Evolutionary conservation across 2,888 invertebrate species (phyloP).

Genomic region (Ypsolopha sequella): DNA sequence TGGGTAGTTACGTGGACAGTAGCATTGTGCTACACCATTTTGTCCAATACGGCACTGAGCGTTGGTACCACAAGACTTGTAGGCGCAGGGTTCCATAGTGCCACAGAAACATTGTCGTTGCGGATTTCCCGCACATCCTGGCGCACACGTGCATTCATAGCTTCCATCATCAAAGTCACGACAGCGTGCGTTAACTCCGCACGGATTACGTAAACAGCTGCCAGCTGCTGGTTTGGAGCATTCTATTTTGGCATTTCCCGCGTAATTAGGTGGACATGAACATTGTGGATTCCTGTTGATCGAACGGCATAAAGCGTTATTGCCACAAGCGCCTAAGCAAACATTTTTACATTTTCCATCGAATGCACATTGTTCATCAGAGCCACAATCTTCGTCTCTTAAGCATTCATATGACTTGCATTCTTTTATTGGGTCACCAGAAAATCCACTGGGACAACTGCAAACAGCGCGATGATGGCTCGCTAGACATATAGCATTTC

Average conservation of each 20-base stretch:
- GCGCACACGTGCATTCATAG: conserved; percentile 84
- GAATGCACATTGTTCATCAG: conserved; percentile 80
- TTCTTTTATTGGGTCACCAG: conserved; percentile 82
- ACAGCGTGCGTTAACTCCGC: conserved; percentile 87
- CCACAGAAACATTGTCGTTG: conserved; percentile 85
- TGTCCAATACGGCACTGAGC: conserved; percentile 82
- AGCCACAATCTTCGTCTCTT: conserved; percentile 80
- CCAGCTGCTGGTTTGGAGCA: conserved; percentile 79
- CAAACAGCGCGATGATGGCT: conserved; percentile 87
- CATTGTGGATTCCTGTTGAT: conserved; percentile 83
- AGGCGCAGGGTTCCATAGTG: conserved; percentile 80
- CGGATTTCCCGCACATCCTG: conserved; percentile 86
- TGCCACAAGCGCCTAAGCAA: conserved; percentile 83
- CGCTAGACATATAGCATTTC: conserved; percentile 83
- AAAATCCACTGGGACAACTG: conserved; percentile 87
- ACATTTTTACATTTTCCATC: conserved; percentile 84
- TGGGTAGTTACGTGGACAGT: conserved; percentile 86
- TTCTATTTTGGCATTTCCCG: conserved; percentile 84
- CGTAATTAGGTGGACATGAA: conserved; percentile 83
- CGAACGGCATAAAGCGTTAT: conserved; percentile 87
- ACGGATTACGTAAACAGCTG: conserved; percentile 84
- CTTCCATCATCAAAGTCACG: conserved; percentile 80
- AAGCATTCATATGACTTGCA: conserved; percentile 85
- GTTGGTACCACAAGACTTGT: conserved; percentile 84
- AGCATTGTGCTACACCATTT: conserved; percentile 82